Base-by-base conservation (phyloP, 2,113 vertebrate species). In the Oxygymnocypris stewartii region DNA sequence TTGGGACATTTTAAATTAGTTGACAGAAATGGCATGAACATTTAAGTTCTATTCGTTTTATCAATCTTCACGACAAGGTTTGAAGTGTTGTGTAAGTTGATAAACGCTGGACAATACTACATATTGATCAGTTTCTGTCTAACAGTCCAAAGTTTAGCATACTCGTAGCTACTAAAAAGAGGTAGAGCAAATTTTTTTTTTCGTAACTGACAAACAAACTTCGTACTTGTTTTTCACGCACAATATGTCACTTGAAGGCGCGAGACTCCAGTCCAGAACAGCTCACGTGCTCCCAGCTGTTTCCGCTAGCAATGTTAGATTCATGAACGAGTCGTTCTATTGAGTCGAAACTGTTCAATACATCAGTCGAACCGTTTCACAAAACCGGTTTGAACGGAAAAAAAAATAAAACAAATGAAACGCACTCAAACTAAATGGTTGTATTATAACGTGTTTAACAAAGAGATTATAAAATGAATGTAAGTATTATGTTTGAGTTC, bases 71-170 rank as follows among this genome's bases (percentile, higher is more conserved):
- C 20, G 35, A 71, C 69, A 4, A 23, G 20, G 51, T 59, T 59
- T 18, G 16, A 20, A 37, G 18, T 71, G 7, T 40, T 44, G 23
- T 40, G 20, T 1, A 54, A 51, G 47, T 54, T 35, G 14, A 16
- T 20, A 81, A 65, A 44, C 35, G 14, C 9, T 5, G 16, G 69
- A 23, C 35, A 37, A 35, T 1, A 47, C 12, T 42, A 77, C 54
- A 42, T 77, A 42, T 6, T n/a, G 31, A 65, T 28, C 14, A 51
- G 25, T 63, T 65, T 42, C 20, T 80, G 11, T 80, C 57, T 6
- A 49, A 82, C 40, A 31, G 79, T 82, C 42, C 61, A 82, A 69
- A 69, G 61, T 44, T 82, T 67, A 67, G 44, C 4, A 11, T 25
- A 9, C 57, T 25, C 79, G 23, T 28, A 65, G 73, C 40, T 47